Evolutionary conservation across 2,113 vertebrate genomes (phyloP).

Genomic region (Struthio camelus): DNA sequence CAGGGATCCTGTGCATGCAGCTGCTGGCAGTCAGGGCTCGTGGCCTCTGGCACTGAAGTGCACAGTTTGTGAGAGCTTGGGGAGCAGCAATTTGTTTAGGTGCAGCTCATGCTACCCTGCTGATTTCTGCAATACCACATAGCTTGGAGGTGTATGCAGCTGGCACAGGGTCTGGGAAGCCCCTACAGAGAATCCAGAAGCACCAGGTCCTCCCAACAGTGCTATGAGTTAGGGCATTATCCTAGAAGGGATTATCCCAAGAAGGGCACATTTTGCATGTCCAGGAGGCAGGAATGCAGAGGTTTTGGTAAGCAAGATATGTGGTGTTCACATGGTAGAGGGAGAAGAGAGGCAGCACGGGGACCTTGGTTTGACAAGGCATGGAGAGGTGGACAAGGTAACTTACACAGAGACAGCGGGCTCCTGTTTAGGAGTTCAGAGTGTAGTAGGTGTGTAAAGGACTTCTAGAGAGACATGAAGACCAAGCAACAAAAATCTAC

Average conservation of each 20-base stretch:
- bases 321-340: neutral
- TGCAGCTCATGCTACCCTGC: accelerated
- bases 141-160: neutral
- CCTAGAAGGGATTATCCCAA: neutral
- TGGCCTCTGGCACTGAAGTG: neutral
- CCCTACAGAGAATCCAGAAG: neutral
- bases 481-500: neutral
- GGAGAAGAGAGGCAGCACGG: neutral
- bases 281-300: neutral
- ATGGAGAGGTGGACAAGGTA: neutral
- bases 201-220: neutral
- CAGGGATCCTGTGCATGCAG: neutral
- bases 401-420: neutral
- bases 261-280: neutral
- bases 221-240: neutral
- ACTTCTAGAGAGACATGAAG: neutral
- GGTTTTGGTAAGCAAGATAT: neutral
- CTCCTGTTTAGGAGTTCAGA: neutral
- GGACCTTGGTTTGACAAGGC: neutral
- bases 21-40: neutral
- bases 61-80: neutral
- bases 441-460: neutral
- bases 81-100: neutral
- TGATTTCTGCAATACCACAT: neutral
- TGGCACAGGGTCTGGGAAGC: neutral